Evolutionary conservation across 2,113 vertebrate genomes (phyloP), one percentile per base, ranked within the genome.

Genomic region (Erpornis zantholeuca): DNA sequence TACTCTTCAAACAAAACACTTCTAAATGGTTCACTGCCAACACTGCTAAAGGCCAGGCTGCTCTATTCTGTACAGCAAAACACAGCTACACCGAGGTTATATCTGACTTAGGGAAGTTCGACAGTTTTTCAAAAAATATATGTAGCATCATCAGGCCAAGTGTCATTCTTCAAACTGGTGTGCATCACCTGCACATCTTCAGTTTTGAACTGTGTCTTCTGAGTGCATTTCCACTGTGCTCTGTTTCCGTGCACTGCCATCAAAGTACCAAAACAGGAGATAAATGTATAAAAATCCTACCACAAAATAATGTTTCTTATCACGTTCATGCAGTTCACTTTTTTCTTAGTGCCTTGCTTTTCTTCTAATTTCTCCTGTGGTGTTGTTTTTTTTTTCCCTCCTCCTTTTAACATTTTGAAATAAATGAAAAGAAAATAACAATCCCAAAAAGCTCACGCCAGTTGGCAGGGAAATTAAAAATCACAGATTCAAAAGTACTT

Each of bases 401-500:
- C 68, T 95, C n/a, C 50, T 97, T 96, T 96, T 97, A 97, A 95
- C 89, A 66, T 95, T 94, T 94, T 90, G 73, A 88, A 96, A 94
- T 95, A 97, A 94, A 97, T 96, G 77, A 96, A 90, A 94, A 95
- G 96, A 97, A 91, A 97, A 94, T 96, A 96, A 94, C 82, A 95
- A 95, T 95, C 73, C 66, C 90, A 88, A 91, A 96, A 84, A 95
- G 60, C 90, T 97, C 68, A 88, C 28, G 14, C 88, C 83, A 96
- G 94, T 95, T 97, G 95, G 94, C 92, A 96, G 92, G 50, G 95
- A 98, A 97, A 96, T 95, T 82, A 87, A 95, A 98, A 97, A 97
- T 78, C 63, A 83, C 44, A 96, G 91, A 97, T 96, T 96, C 87
- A 96, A 95, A 98, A 97, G 94, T 97, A 96, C 94, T 97, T 98